Conservation (phyloP, 1,140 invertebrate species). For the Drosophila miranda region DNA sequence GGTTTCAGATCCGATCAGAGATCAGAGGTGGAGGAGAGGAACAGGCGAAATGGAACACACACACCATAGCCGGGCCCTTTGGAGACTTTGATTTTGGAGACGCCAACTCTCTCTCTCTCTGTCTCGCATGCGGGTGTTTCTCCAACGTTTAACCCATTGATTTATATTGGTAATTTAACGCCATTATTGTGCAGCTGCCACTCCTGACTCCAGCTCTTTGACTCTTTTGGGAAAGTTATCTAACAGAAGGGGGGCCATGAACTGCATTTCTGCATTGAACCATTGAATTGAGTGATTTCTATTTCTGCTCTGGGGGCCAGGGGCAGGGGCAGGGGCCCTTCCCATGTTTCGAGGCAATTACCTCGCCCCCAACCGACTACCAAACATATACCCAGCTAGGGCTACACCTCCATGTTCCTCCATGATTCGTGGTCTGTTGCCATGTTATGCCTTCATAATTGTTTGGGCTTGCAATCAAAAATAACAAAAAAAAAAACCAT, state of each 20-base stretch:
- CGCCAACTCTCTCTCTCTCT: background rate
- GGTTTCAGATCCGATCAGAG: conserved; percentile 45
- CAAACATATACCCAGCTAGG: conserved; percentile 13
- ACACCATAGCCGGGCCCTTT: conserved; percentile 23
- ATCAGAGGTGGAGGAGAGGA: too few relatives aligned
- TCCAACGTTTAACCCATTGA: conserved; percentile 64
- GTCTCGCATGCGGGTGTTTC: conserved; percentile 41
- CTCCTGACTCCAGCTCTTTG: background rate
- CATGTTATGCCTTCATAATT: conserved; percentile 70
- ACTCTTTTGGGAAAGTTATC: conserved; percentile 60
- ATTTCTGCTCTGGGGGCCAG: conserved; percentile 10
- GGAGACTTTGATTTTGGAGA: conserved; percentile 33
- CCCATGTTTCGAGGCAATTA: conserved; percentile 40
- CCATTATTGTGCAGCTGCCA: conserved; percentile 69
- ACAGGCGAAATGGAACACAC: conserved; percentile 8
- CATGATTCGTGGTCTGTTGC: conserved; percentile 44
- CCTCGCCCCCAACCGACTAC: conserved; percentile 2
- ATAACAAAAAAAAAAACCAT: background rate
- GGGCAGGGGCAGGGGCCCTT: conserved; percentile 29
- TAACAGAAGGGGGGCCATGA: conserved; percentile 59
- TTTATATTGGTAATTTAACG: conserved; percentile 79
- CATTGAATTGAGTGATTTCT: conserved; percentile 57
- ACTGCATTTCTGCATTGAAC: conserved; percentile 72
- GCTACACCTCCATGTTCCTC: conserved; percentile 31
- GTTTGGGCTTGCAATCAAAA: conserved; percentile 55